A percentile compares a stretch with the other conserved stretches of the same genome.
Evolutionary conservation across 2,888 invertebrate species (phyloP).

Genomic region (Notodromas monacha): DNA sequence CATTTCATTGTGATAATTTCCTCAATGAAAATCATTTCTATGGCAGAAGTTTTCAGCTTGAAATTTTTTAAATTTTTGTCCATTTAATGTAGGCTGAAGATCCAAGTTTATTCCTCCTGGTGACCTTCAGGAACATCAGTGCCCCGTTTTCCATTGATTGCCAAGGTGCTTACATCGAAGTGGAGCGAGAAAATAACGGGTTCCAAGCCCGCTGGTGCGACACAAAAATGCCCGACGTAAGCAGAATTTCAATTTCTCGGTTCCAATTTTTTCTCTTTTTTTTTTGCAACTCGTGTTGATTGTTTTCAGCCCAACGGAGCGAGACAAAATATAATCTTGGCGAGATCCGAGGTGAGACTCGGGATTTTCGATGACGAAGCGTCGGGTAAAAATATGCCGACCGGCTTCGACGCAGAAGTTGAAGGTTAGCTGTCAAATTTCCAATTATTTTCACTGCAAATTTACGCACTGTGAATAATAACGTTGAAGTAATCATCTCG

Average conservation of each 20-base stretch:
- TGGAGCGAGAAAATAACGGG: constrained; percentile 12
- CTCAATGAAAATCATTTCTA: too few relatives aligned
- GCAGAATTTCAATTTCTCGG: constrained; percentile 7
- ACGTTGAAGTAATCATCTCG: not conserved
- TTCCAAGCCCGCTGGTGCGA: constrained; percentile 13
- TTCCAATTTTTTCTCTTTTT: too few relatives aligned
- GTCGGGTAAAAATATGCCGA: constrained; percentile 9
- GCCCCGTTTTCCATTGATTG: constrained; percentile 12
- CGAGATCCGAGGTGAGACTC: constrained; percentile 11
- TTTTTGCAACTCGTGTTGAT: too few relatives aligned
- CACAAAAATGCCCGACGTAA: constrained; percentile 10
- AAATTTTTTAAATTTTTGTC: not conserved
- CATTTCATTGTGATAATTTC: too few relatives aligned
- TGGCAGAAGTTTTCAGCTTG: too few relatives aligned
- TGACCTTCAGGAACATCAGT: constrained; percentile 12
- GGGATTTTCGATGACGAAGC: constrained; percentile 10
- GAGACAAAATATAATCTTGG: constrained; percentile 12
- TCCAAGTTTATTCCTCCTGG: constrained; percentile 11
- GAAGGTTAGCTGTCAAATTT: constrained; percentile 10
- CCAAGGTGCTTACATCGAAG: constrained; percentile 12
- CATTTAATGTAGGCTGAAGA: constrained; percentile 11
- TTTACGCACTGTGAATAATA: not conserved
- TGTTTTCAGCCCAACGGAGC: constrained; percentile 8
- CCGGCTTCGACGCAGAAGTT: constrained; percentile 11
- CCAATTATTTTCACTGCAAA: too few relatives aligned